Base-by-base conservation (phyloP, 2,113 vertebrate genomes). In the Tupaia tana region DNA sequence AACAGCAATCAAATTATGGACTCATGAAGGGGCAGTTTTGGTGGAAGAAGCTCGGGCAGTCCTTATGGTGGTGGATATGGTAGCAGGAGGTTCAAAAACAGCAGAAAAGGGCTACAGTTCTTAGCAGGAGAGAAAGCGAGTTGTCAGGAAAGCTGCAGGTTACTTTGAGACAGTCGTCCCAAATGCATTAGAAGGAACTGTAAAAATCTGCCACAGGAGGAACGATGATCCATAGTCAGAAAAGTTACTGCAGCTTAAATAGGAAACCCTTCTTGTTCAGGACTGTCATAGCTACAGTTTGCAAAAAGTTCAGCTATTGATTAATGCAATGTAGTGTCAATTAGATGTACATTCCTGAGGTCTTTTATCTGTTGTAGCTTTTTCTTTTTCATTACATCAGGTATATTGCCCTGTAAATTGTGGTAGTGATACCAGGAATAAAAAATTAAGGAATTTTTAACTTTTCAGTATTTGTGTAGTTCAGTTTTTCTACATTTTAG, bases 111-210 rank as follows among this genome's bases (percentile, higher is more conserved):
- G n/a, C n/a, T n/a, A n/a, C n/a, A n/a, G n/a, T n/a, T n/a, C n/a
- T n/a, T n/a, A n/a, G n/a, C n/a, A n/a, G n/a, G n/a, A n/a, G n/a
- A n/a, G n/a, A n/a, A n/a, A n/a, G n/a, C n/a, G 99, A 99, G 98
- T 99, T 99, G 99, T 99, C 99, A 99, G 99, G 99, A 99, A 99
- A 99, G 99, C 99, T 99, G 99, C 99, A 99, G 99, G 99, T 99
- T 99, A 99, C 99, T 99, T 99, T 99, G 99, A 99, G 99, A 99
- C 99, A 99, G 99, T 99, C 99, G 99, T 99, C 99, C 98, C 99
- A 99, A 99, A 98, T 99, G 99, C 99, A 98, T 99, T 99, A 99
- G 99, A 99, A 43, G 99, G 99, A 99, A 98, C 99, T 99, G 98
- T 99, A 99, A 98, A 97, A 99, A 99, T 98, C 98, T 98, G 98